Evolutionary conservation across 2,888 invertebrate species (phyloP).

Genomic region (Synanthedon formicaeformis): DNA sequence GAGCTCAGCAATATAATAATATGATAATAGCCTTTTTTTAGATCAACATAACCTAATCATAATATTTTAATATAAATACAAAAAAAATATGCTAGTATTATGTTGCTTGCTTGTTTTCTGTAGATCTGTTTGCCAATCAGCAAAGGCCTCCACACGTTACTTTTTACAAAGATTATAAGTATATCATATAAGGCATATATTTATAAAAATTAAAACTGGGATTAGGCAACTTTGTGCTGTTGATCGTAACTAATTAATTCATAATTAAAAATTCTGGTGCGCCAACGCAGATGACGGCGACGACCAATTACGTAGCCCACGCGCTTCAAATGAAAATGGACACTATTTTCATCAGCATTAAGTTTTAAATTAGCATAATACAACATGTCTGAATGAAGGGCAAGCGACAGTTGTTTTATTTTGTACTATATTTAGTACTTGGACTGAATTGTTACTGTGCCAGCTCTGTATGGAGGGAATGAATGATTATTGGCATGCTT

Average conservation of each 20-base stretch:
- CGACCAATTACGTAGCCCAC: constrained; percentile 54
- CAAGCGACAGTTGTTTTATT: constrained; percentile 69
- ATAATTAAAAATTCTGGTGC: constrained; percentile 70
- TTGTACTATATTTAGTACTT: constrained; percentile 67
- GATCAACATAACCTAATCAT: too few relatives aligned
- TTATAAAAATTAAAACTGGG: constrained; percentile 17
- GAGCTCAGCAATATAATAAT: too few relatives aligned
- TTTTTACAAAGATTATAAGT: too few relatives aligned
- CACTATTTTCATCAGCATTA: constrained; percentile 32
- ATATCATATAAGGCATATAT: too few relatives aligned
- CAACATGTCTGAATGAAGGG: constrained; percentile 56
- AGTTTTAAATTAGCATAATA: constrained; percentile 36
- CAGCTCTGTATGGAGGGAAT: constrained; percentile 45
- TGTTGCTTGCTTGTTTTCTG: too few relatives aligned
- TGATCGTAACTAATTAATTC: constrained; percentile 67
- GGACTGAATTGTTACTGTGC: constrained; percentile 66
- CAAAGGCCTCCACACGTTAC: too few relatives aligned
- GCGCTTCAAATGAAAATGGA: constrained; percentile 32
- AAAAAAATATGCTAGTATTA: too few relatives aligned
- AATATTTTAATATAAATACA: too few relatives aligned
- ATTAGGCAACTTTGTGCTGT: constrained; percentile 60
- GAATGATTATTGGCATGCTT: constrained; percentile 41
- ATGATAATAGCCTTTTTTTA: too few relatives aligned
- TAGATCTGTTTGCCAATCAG: too few relatives aligned
- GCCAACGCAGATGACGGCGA: constrained; percentile 54